A percentile compares a stretch with the other conserved stretches of the same genome.
These are phyloP conservation scores for Sebastes baramenuke DNA, from an alignment of 2,797 vertebrate species.

Conservation along the genomic window DNA sequence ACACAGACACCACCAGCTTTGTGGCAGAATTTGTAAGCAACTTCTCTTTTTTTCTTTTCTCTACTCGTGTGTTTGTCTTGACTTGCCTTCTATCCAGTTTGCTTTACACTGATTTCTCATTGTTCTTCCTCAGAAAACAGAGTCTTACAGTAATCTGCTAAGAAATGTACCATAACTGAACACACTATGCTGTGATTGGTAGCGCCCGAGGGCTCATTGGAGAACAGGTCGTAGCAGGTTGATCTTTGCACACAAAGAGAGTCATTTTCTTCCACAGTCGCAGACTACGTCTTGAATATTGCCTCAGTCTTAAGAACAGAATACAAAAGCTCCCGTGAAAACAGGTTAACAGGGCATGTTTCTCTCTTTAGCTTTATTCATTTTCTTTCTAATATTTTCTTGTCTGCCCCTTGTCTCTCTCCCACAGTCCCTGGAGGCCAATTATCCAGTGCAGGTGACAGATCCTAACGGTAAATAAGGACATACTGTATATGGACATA, in stretches of 20 bases:
- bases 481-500: background rate
- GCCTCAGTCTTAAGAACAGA: slow-evolving; percentile 4
- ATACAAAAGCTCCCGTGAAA: background rate
- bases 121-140: slow-evolving; percentile 23
- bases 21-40: slow-evolving; percentile 85
- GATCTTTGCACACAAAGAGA: slow-evolving; percentile 25
- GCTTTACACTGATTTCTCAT: slow-evolving; percentile 41
- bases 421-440: slow-evolving; percentile 85
- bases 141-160: slow-evolving; percentile 51
- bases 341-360: slow-evolving; percentile 14
- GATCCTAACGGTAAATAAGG: slow-evolving; percentile 85
- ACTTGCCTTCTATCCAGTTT: slow-evolving; percentile 24
- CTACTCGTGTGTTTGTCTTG: slow-evolving; percentile 3
- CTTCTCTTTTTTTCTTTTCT: background rate
- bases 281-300: slow-evolving; percentile 16
- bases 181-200: slow-evolving; percentile 42
- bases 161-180: slow-evolving; percentile 53
- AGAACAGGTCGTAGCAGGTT: slow-evolving; percentile 70
- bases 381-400: slow-evolving; percentile 22
- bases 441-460: slow-evolving; percentile 94
- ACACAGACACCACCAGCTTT: slow-evolving; percentile 93
- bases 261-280: slow-evolving; percentile 38
- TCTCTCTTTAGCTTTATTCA: background rate
- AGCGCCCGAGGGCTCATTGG: slow-evolving; percentile 35
- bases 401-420: slow-evolving; percentile 37